These are phyloP conservation scores for Drosophila ficusphila DNA, from an alignment of 1,140 invertebrate species.

Conservation along the genomic window DNA sequence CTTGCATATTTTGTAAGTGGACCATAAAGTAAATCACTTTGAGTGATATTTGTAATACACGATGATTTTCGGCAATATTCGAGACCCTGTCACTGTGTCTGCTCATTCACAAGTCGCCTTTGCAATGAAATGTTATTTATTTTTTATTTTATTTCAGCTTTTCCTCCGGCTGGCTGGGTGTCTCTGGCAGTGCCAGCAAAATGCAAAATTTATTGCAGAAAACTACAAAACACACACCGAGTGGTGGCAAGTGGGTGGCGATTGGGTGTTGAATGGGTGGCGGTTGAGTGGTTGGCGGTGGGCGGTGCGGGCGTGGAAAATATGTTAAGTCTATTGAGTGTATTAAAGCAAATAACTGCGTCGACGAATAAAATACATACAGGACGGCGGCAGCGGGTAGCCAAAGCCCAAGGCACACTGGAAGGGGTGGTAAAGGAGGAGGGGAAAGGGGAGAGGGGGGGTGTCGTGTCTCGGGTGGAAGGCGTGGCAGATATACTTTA, in stretches of 20 bases:
- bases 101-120: constrained; percentile 13
- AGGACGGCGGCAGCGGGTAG: constrained; percentile 19
- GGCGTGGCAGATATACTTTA: constrained; percentile 56
- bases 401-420: constrained; percentile 21
- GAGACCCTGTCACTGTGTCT: constrained; percentile 1
- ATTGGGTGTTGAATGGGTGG: not conserved
- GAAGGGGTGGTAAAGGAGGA: not conserved
- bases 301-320: constrained; percentile 63
- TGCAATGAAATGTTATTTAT: constrained; percentile 35
- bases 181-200: constrained; percentile 67
- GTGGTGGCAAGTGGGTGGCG: constrained; percentile 15
- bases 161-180: constrained; percentile 24
- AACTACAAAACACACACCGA: constrained; percentile 62
- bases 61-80: not conserved
- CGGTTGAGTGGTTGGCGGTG: not conserved
- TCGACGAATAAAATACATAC: constrained; percentile 75
- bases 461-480: too few relatives aligned
- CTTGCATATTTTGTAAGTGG: too few relatives aligned
- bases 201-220: constrained; percentile 81
- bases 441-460: too few relatives aligned
- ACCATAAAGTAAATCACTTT: too few relatives aligned
- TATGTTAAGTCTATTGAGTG: constrained; percentile 82
- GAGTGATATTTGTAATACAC: too few relatives aligned
- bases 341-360: constrained; percentile 82
- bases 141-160: constrained; percentile 26